A percentile compares a stretch with the other conserved stretches of the same genome.
phyloP scores from a whole-genome alignment of 2,113 vertebrate species.

The Python bivittatus region DNA sequence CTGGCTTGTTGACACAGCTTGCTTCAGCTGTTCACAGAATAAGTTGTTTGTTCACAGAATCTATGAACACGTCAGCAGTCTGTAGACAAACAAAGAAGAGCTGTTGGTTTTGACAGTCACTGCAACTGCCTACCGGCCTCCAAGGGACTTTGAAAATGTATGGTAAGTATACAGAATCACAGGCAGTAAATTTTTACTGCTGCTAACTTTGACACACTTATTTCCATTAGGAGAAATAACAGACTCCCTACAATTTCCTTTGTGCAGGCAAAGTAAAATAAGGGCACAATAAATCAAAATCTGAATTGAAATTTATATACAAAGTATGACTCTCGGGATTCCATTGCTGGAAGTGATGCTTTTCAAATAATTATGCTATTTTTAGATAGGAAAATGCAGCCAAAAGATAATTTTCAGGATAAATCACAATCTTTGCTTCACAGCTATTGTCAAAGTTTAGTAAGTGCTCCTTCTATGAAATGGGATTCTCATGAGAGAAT shows the following conservation, averaged over 20 bases:
- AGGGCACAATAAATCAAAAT: conserved; percentile 29
- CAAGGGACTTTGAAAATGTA: conserved; percentile 33
- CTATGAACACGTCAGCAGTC: conserved; percentile 72
- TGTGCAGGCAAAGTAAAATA: conserved; percentile 4
- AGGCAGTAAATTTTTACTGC: conserved; percentile 7
- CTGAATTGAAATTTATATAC: conserved; percentile 13
- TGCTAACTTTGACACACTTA: neutral
- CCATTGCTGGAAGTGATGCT: neutral
- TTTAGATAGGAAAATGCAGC: neutral
- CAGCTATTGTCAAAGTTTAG: neutral
- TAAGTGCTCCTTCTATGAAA: neutral
- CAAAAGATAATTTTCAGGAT: neutral
- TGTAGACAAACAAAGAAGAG: conserved; percentile 59
- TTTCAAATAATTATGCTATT: conserved; percentile 6
- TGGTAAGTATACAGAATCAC: conserved; percentile 35
- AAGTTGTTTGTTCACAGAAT: conserved; percentile 67
- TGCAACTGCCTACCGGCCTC: conserved; percentile 21
- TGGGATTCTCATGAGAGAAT: neutral
- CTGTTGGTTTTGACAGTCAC: conserved; percentile 44
- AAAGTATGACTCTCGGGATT: conserved; percentile 12
- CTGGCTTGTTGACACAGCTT: conserved; percentile 77
- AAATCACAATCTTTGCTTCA: neutral
- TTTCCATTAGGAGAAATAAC: conserved; percentile 23
- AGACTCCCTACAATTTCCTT: conserved; percentile 13
- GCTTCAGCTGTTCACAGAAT: conserved; percentile 71